Evolutionary conservation across 1,140 invertebrate genomes (phyloP).

Genomic region (Atopsyche davidsoni): DNA sequence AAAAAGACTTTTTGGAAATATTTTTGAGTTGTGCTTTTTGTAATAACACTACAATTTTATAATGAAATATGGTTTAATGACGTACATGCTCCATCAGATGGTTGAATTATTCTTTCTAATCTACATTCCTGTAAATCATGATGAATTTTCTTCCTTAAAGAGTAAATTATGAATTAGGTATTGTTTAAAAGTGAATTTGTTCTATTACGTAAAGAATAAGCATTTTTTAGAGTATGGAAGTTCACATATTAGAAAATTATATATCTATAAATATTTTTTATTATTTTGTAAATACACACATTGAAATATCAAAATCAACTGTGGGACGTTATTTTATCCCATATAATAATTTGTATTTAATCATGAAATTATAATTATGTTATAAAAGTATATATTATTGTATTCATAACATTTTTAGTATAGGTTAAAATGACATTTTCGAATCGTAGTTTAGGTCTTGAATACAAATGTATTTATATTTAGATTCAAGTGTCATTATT

Average conservation of each 20-base stretch:
- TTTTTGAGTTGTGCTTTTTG: too few species aligned
- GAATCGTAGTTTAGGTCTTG: slow-evolving; percentile 1
- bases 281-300: background rate
- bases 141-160: too few species aligned
- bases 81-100: too few species aligned
- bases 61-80: too few species aligned
- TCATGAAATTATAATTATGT: background rate
- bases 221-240: background rate
- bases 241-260: background rate
- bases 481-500: slow-evolving; percentile 6
- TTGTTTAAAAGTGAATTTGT: too few species aligned
- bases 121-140: too few species aligned
- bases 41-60: too few species aligned
- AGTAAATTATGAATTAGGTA: too few species aligned
- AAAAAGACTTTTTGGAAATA: too few species aligned
- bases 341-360: background rate
- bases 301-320: background rate
- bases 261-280: background rate
- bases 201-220: too few species aligned
- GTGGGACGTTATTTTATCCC: background rate
- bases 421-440: background rate
- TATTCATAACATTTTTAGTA: background rate
- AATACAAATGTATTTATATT: slow-evolving; percentile 1
- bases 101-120: too few species aligned
- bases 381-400: slow-evolving; percentile 5